Evolutionary conservation across 53 echinoderm and acorn worm species (phyloP), one percentile per base, ranked within the genome.

Genomic region (Temnopleurus reevesii): DNA sequence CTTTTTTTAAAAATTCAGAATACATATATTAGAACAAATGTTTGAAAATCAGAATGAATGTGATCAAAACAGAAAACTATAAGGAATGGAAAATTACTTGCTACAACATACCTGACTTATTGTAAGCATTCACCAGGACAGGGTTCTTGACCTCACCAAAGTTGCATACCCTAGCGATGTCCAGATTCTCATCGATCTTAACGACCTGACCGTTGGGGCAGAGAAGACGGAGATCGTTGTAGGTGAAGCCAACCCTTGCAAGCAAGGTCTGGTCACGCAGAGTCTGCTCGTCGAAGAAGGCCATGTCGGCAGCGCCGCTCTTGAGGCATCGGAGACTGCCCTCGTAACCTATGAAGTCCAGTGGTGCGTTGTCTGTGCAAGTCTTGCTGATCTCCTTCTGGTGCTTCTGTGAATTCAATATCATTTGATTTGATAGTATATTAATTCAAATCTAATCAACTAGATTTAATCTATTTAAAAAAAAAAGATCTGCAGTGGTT

Each of bases 201-300:
- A 94, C 85, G 36, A 97, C 95, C 59, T 94, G 85, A 12, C 97
- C 97, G 25, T 91, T 79, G 84, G 94, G 97, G 30, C 94, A 95
- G 64, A 97, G 91, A 60, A 97, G 81, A 5, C 91, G 89, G 56
- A 92, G 88, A n/a, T 95, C 91, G 18, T 87, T 82, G 56, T 76
- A 59, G 26, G 83, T 71, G 26, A 89, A 46, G 28, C 49, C n/a
- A 12, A 76, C 63, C 4, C 34, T 47, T 25, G 66, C 29, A 19
- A 94, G 77, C 60, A 92, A 28, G n/a, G 28, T 24, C 23, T 89
- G 21, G 43, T 71, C 30, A 2, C 44, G 46, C 51, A 94, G 81
- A 2, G 81, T 90, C 49, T 95, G 94, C 28, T 93, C 91, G n/a
- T 97, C 97, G 24, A 95, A 38, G 90, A 97, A 97, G 41, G 93